Conservation (phyloP, 1,140 invertebrate genomes). For the Nylanderia fulva region DNA sequence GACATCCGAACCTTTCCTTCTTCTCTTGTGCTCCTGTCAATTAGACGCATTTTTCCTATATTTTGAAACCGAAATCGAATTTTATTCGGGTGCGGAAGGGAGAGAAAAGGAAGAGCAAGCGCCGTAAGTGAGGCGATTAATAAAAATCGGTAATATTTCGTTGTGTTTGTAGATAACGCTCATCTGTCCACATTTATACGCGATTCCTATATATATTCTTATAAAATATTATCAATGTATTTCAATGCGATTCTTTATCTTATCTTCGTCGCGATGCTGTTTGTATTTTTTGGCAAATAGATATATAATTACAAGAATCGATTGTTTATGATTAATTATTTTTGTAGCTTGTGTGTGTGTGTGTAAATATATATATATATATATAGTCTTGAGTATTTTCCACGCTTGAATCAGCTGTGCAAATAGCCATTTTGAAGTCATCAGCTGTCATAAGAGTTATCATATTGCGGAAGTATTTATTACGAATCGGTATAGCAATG, state of each 20-base stretch:
- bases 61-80: too few species aligned
- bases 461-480: not conserved
- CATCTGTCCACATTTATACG: too few species aligned
- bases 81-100: too few species aligned
- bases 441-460: slow-evolving; percentile 14
- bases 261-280: not conserved
- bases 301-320: too few species aligned
- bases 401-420: slow-evolving; percentile 47
- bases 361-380: too few species aligned
- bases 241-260: not conserved
- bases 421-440: not conserved
- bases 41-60: too few species aligned
- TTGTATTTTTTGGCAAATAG: not conserved
- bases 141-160: too few species aligned
- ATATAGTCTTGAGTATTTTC: not conserved
- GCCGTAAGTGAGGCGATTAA: too few species aligned
- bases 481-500: not conserved
- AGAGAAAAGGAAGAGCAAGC: too few species aligned
- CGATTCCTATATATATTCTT: not conserved
- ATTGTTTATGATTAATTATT: not conserved
- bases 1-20: slow-evolving; percentile 11
- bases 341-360: too few species aligned
- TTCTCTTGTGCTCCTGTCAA: not conserved
- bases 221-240: not conserved
- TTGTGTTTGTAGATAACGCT: too few species aligned